These are phyloP conservation scores for Discoglossus pictus DNA, from an alignment of 2,797 vertebrate genomes.

Conservation along the genomic window DNA sequence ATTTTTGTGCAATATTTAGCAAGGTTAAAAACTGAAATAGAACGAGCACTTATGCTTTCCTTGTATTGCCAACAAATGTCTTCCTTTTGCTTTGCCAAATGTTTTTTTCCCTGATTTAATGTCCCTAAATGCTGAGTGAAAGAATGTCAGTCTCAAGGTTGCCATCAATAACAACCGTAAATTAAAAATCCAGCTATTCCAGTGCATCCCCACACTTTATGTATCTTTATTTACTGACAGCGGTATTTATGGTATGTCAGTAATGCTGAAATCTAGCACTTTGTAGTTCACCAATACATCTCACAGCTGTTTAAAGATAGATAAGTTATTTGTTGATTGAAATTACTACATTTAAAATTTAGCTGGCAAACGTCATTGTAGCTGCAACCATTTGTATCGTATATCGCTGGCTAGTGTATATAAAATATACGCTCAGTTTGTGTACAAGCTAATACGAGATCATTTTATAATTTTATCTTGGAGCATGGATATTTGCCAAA, in stretches of 20 bases:
- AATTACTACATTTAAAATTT: no score
- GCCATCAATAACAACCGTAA: conserved; percentile 32
- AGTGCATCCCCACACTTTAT: conserved; percentile 28
- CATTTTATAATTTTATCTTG: no score
- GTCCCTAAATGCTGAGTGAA: conserved; percentile 25
- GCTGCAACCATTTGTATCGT: no score
- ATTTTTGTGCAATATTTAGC: conserved; percentile 20
- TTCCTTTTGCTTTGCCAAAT: conserved; percentile 19
- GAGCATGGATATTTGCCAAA: no score
- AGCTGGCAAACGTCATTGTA: no score
- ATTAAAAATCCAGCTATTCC: conserved; percentile 27
- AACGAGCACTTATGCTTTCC: conserved; percentile 9
- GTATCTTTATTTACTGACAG: conserved; percentile 33
- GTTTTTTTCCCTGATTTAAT: conserved; percentile 33
- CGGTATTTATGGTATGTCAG: conserved; percentile 29
- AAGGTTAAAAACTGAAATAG: conserved; percentile 39
- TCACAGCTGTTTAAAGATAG: neutral
- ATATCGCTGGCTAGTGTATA: no score
- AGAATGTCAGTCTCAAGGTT: conserved; percentile 39
- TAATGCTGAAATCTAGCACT: conserved; percentile 14
- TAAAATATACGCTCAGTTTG: no score
- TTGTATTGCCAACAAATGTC: conserved; percentile 38
- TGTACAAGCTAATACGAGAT: no score
- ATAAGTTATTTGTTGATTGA: conserved; percentile 7
- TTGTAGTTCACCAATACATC: neutral